These are phyloP conservation scores for Tringa solitaria DNA, from an alignment of 2,113 vertebrate species.

Conservation along the genomic window DNA sequence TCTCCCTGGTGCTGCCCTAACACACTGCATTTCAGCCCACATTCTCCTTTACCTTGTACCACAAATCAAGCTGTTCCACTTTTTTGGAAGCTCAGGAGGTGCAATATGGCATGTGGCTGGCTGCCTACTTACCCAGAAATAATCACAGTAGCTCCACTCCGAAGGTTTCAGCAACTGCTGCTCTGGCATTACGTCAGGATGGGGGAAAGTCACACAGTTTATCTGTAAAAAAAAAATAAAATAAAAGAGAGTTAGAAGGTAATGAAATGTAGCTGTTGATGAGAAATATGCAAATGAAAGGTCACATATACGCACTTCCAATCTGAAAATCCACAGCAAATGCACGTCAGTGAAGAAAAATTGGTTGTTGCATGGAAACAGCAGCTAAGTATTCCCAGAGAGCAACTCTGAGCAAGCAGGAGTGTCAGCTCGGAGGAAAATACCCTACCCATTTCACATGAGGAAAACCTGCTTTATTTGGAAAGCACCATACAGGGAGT, in stretches of 20 bases:
- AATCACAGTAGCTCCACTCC: slow-evolving; percentile 99
- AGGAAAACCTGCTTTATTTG: background rate
- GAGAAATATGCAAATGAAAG: background rate
- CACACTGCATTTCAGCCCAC: background rate
- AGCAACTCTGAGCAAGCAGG: background rate
- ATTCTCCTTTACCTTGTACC: background rate
- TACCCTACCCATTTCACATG: background rate
- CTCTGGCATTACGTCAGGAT: slow-evolving; percentile 84
- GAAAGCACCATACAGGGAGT: background rate
- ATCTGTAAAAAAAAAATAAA: slow-evolving; percentile 74
- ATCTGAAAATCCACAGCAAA: background rate
- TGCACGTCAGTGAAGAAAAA: background rate
- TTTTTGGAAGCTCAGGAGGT: slow-evolving; percentile 8
- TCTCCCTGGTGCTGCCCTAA: background rate
- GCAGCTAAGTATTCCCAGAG: slow-evolving; percentile 10
- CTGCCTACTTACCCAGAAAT: slow-evolving; percentile 91
- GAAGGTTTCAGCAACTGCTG: slow-evolving; percentile 94
- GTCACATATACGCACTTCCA: background rate
- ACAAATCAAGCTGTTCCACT: slow-evolving; percentile 12
- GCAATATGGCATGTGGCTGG: slow-evolving; percentile 41
- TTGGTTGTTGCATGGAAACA: slow-evolving; percentile 37
- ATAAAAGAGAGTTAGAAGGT: background rate
- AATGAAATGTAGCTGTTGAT: background rate
- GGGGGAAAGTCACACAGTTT: slow-evolving; percentile 95
- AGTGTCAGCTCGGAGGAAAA: background rate